Evolutionary conservation across 2,888 invertebrate genomes (phyloP).

Genomic region (Ophion costatus): DNA sequence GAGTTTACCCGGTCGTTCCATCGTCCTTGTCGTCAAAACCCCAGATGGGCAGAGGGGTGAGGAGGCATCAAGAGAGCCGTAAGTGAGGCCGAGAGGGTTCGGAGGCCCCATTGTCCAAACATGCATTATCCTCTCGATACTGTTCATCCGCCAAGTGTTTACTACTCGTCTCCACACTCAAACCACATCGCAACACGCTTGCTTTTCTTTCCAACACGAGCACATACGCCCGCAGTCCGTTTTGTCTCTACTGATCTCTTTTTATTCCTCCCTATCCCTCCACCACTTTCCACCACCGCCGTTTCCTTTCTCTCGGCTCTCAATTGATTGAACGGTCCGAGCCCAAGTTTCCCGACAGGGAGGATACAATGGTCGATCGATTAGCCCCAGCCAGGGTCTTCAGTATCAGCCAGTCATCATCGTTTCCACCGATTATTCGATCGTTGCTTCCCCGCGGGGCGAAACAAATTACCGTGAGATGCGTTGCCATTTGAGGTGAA

Average conservation of each 20-base stretch:
- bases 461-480: constrained; percentile 6
- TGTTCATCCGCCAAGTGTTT: constrained; percentile 61
- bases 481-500: not conserved
- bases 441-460: not conserved
- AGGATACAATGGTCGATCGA: constrained; percentile 15
- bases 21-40: constrained; percentile 33
- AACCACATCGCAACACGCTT: constrained; percentile 1
- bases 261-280: not conserved
- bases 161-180: constrained; percentile 50
- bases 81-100: not conserved
- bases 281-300: not conserved
- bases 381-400: constrained; percentile 1
- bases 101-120: constrained; percentile 57
- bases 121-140: constrained; percentile 65
- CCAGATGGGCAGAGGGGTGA: constrained; percentile 1
- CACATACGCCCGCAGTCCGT: not conserved
- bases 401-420: constrained; percentile 5
- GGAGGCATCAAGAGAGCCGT: constrained; percentile 30
- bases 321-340: not conserved
- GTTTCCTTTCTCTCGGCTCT: not conserved
- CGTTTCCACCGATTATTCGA: not conserved
- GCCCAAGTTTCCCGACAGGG: not conserved
- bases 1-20: constrained; percentile 30
- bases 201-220: not conserved
- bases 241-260: not conserved